Base-by-base conservation (phyloP, 2,113 vertebrate genomes). In the Montifringilla adamsi region DNA sequence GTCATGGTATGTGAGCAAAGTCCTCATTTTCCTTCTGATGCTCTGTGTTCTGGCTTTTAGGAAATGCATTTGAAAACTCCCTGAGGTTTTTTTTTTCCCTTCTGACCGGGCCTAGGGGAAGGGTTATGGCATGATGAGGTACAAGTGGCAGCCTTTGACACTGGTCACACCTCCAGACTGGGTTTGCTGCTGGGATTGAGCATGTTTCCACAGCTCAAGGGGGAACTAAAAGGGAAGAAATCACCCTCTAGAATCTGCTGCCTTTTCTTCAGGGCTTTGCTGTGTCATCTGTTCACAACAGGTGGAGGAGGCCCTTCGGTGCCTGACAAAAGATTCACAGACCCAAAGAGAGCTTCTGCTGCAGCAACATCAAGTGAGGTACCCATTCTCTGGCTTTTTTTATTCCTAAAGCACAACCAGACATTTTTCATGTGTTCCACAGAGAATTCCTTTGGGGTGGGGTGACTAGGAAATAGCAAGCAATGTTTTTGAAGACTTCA, bases 351-450 rank as follows among this genome's bases (percentile, higher is more conserved):
- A 97, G 6, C 49, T 95, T 60, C 81, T 98, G 73, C 81, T 97
- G 91, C 97, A 98, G 46, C 95, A 98, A 16, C 96, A 97, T 91
- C 96, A 96, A 84, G 93, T 98, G 67, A 98, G 98, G 98, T 98
- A 97, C 59, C 13, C 31, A 5, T 44, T 79, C 26, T 83, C 13
- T 11, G 31, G 33, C 49, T 44, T 44, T 44, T 60, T 58, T 56
- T 21, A 6, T 76, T 53, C 7, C 4, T 46, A 33, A 58, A 63
- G 16, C 9, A 44, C 62, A 70, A 27, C 13, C 12, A 64, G 15
- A 26, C 0, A 0, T 19, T 52, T 74, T 56, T 30, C 27, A 9
- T 0, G 0, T 62, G 23, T 35, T 66, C 11, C 28, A 43, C 27
- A 50, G 9, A 4, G 53, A 30, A 60, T 49, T 80, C 3, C 39